phyloP scores from a whole-genome alignment of 1,140 invertebrate genomes.

The Myzus persicae region DNA sequence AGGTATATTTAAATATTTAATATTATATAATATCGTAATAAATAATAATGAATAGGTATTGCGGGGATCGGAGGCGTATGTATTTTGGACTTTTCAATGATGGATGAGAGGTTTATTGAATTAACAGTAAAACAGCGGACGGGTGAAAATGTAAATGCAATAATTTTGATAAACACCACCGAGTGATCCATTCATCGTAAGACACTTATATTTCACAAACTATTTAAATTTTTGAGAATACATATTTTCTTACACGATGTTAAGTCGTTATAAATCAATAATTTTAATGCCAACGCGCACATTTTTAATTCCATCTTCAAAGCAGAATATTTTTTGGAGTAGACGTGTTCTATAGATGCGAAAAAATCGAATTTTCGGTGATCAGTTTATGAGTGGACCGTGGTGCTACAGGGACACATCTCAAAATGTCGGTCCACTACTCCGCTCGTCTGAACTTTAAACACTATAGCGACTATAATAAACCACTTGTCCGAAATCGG shows the following conservation, averaged over 20 bases:
- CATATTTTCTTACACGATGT: background rate
- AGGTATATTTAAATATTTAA: background rate
- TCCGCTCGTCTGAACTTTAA: background rate
- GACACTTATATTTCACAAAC: background rate
- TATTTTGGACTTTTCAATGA: background rate
- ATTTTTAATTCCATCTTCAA: background rate
- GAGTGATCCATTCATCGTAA: background rate
- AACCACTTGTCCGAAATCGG: background rate
- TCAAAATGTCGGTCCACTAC: background rate
- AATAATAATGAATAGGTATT: background rate
- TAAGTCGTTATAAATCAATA: background rate
- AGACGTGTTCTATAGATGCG: too few relatives aligned
- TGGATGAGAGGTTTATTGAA: constrained; percentile 4
- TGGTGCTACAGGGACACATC: background rate
- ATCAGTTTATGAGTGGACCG: background rate
- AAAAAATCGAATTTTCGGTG: background rate
- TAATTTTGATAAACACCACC: background rate
- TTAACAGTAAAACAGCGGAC: background rate
- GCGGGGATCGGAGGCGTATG: background rate
- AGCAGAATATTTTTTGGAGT: background rate
- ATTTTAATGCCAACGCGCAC: background rate
- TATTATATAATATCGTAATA: background rate
- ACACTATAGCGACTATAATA: background rate
- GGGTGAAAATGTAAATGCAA: background rate
- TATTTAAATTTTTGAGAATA: background rate